These are phyloP conservation scores for Caenorhabditis imperialis DNA, from an alignment of 2,888 invertebrate genomes.

Conservation along the genomic window DNA sequence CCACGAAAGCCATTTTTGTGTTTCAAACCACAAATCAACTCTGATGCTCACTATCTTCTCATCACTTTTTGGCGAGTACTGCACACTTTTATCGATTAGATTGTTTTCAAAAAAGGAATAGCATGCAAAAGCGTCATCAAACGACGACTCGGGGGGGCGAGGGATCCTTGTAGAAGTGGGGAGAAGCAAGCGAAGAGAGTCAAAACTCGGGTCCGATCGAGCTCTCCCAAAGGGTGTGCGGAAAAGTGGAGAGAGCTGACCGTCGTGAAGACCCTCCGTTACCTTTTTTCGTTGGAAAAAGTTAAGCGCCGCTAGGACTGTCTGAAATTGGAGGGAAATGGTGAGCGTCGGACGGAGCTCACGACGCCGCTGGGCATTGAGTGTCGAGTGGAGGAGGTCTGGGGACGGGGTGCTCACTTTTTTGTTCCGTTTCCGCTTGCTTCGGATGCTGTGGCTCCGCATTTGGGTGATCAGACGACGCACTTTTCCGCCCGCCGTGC, in stretches of 20 bases:
- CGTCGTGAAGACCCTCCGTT: no score
- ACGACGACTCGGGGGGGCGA: no score
- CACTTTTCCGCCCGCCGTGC: slow-evolving; percentile 56
- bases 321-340: slow-evolving; percentile 53
- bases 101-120: no score
- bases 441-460: slow-evolving; percentile 55
- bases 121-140: slow-evolving; percentile 10
- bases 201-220: no score
- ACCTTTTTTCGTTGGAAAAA: slow-evolving; percentile 56
- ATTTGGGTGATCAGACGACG: slow-evolving; percentile 60
- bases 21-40: no score
- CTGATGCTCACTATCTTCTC: no score
- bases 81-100: no score
- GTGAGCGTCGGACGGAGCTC: slow-evolving; percentile 24
- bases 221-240: no score
- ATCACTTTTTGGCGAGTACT: no score
- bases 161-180: slow-evolving; percentile 43
- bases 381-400: background rate
- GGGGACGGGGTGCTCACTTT: slow-evolving; percentile 40
- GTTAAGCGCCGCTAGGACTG: slow-evolving; percentile 47
- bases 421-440: slow-evolving; percentile 54
- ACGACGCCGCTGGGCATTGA: background rate
- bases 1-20: no score
- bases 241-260: no score
- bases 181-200: slow-evolving; percentile 4